Conservation (phyloP, 2,113 vertebrate genomes). For the Physeter macrocephalus region DNA sequence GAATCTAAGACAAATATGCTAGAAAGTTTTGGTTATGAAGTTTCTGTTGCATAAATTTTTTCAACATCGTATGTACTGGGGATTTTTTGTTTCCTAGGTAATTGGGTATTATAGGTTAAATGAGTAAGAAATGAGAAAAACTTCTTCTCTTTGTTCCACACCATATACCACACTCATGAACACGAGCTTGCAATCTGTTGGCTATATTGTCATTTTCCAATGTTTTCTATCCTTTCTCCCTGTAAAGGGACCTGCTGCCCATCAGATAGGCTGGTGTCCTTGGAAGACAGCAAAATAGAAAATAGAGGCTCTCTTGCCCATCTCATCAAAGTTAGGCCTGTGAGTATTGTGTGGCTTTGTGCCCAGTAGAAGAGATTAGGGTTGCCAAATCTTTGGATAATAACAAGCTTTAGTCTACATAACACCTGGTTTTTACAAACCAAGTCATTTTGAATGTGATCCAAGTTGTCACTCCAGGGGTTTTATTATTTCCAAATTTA, state of each 20-base stretch:
- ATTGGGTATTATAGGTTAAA: not conserved
- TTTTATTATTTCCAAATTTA: slow-evolving; percentile 79
- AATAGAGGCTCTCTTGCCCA: slow-evolving; percentile 59
- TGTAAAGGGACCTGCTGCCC: slow-evolving; percentile 59
- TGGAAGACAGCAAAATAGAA: slow-evolving; percentile 50
- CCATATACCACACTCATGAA: not conserved
- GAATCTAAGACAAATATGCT: not conserved
- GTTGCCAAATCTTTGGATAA: slow-evolving; percentile 83
- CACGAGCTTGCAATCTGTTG: not conserved
- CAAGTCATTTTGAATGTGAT: slow-evolving; percentile 82
- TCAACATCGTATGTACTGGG: not conserved
- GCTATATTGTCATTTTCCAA: slow-evolving; percentile 15
- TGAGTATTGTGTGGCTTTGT: slow-evolving; percentile 76
- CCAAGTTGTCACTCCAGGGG: slow-evolving; percentile 79
- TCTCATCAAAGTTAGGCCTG: slow-evolving; percentile 71
- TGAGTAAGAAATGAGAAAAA: not conserved
- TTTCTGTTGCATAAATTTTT: not conserved
- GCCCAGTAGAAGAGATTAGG: slow-evolving; percentile 74
- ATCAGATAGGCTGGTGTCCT: slow-evolving; percentile 67
- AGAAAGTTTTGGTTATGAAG: slow-evolving; percentile 8
- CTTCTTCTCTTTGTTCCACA: not conserved
- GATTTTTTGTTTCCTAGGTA: not conserved
- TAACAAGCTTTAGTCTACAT: slow-evolving; percentile 84
- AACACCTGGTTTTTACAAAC: slow-evolving; percentile 85
- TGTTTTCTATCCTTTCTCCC: slow-evolving; percentile 44